Percentiles rank a stretch among this genome's conserved stretches.
phyloP scores from a whole-genome alignment of 1,140 invertebrate species.

The Holcopasites calliopsidis region DNA sequence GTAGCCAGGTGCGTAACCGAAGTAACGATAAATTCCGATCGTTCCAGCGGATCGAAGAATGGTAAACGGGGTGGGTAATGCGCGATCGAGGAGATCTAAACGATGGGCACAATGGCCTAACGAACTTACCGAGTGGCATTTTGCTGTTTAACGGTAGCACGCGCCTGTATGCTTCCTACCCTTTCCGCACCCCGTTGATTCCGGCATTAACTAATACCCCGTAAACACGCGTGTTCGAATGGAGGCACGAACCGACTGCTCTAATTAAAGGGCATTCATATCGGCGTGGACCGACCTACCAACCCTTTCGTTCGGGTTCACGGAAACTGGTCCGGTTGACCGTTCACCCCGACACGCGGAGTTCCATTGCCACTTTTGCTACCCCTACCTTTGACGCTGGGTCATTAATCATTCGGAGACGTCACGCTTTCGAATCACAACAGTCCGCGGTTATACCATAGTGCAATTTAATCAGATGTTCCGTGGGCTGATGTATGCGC shows the following conservation, averaged over 20 bases:
- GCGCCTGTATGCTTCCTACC: slow-evolving; percentile 10
- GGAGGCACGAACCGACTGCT: slow-evolving; percentile 32
- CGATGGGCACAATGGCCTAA: slow-evolving; percentile 57
- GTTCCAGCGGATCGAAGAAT: slow-evolving; percentile 29
- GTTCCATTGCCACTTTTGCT: slow-evolving; percentile 8
- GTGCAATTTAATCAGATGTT: no score
- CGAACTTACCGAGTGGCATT: slow-evolving; percentile 58
- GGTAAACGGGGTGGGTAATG: slow-evolving; percentile 46
- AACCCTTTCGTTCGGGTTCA: slow-evolving; percentile 41
- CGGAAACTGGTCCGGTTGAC: slow-evolving; percentile 56
- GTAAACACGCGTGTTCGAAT: slow-evolving; percentile 46
- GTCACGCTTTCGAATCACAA: background rate
- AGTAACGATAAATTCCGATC: slow-evolving; percentile 49
- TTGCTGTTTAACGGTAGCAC: slow-evolving; percentile 57
- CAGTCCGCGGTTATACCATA: no score
- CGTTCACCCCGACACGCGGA: slow-evolving; percentile 27
- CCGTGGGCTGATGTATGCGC: no score
- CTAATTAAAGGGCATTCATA: slow-evolving; percentile 66
- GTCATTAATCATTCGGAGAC: background rate
- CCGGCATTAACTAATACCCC: slow-evolving; percentile 55
- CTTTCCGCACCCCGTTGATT: background rate
- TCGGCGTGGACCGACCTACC: slow-evolving; percentile 24
- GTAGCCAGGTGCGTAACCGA: slow-evolving; percentile 9
- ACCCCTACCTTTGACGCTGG: background rate
- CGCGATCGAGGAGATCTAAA: slow-evolving; percentile 46